Percentiles rank a stretch among this genome's conserved stretches.
phyloP scores from a whole-genome alignment of 1,140 invertebrate species.

The Marisa cornuarietis region DNA sequence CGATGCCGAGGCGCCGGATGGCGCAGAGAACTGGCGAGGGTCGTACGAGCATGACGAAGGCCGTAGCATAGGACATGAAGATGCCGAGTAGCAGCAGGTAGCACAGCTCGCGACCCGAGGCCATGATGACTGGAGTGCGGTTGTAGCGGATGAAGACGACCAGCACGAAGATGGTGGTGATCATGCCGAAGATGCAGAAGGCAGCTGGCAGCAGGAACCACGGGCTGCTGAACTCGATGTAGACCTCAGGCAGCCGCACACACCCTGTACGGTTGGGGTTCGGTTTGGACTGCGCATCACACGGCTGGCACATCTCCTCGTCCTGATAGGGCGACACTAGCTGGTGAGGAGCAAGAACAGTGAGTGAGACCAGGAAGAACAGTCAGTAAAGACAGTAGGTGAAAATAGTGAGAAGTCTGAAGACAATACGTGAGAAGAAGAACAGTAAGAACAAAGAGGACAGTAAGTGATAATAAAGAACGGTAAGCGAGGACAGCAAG shows the following conservation, averaged over 20 bases:
- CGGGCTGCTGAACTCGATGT: constrained; percentile 71
- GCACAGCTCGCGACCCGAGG: constrained; percentile 64
- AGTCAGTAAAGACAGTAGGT: too few relatives aligned
- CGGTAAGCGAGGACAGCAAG: too few relatives aligned
- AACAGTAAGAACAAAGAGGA: too few relatives aligned
- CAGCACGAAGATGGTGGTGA: constrained; percentile 55
- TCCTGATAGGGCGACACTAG: constrained; percentile 60
- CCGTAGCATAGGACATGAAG: constrained; percentile 61
- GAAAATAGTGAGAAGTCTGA: too few relatives aligned
- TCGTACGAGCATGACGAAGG: constrained; percentile 60
- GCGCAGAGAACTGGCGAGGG: constrained; percentile 74
- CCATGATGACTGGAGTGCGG: constrained; percentile 65
- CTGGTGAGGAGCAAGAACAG: too few relatives aligned
- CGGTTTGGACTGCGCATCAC: constrained; percentile 68
- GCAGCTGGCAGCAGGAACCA: constrained; percentile 71
- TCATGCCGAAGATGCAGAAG: constrained; percentile 69
- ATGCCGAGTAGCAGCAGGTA: constrained; percentile 65
- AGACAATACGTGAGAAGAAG: too few relatives aligned
- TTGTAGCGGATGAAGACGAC: constrained; percentile 60
- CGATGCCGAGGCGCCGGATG: constrained; percentile 73
- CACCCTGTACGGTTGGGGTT: constrained; percentile 58
- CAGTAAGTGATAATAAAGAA: too few relatives aligned
- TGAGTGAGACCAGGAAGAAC: too few relatives aligned
- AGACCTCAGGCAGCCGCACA: constrained; percentile 63
- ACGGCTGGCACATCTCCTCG: constrained; percentile 73